Base-by-base conservation (phyloP, 2,797 vertebrate species). In the Platyrinchus mystaceus region DNA sequence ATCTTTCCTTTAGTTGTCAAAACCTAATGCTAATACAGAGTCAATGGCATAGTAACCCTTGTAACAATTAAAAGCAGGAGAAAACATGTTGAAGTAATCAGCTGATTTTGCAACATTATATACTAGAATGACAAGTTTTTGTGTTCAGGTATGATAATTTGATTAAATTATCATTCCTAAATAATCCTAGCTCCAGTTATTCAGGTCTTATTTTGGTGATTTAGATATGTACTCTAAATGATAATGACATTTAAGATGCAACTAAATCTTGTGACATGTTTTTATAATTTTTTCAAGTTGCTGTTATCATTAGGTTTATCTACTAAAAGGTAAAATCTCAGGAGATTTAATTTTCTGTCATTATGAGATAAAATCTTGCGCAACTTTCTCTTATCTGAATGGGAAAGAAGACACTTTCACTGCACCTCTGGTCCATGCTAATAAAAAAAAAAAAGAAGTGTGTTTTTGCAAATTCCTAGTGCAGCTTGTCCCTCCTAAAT, bases 311-410 rank as follows among this genome's bases (percentile, higher is more conserved):
- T 80, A 41, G 8, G 32, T 58, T 82, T 84, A 46, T 55, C 24
- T 69, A 21, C 28, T 66, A 36, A 62, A 59, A 76, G 24, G 20
- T 67, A 43, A 64, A 82, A 50, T 94, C 66, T 84, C 15, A 28
- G 37, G 58, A 64, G 23, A n/a, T 87, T 77, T 44, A n/a, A 28
- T 68, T 78, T 93, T 92, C 49, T 75, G 34, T 80, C 22, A 56
- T 86, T 55, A 32, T 49, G 21, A 78, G 41, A 44, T 44, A 79
- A 79, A 87, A 37, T 62, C 43, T 62, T 53, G 10, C 2, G 2
- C 7, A 59, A 37, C 28, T 83, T 91, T 15, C 39, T 15, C 11
- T 86, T 86, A 53, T 18, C 22, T 90, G 46, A 44, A 53, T 28
- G n/a, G 15, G 27, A 64, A 55, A 55, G 55, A 69, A 46, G 22